A percentile compares a stretch with the other conserved stretches of the same genome.
Evolutionary conservation across 2,888 invertebrate genomes (phyloP).

Genomic region (Sinhomidia bicolor): DNA sequence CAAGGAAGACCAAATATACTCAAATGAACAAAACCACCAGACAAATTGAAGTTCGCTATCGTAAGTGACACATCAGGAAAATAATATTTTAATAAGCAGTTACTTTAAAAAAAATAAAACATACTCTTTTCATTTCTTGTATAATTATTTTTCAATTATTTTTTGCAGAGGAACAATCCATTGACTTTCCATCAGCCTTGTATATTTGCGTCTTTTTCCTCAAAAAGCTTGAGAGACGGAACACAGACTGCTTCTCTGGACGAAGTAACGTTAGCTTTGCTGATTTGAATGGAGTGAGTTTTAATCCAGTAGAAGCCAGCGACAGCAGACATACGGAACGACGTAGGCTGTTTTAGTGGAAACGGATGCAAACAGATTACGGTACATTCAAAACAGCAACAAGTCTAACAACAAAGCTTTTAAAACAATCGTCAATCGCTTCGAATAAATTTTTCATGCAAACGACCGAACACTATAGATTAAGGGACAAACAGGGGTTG

Average conservation of each 20-base stretch:
- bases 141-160: not conserved
- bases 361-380: not conserved
- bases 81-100: not conserved
- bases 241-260: constrained; percentile 67
- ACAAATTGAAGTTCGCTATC: constrained; percentile 72
- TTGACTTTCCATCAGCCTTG: constrained; percentile 75
- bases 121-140: too few species aligned
- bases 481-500: constrained; percentile 22
- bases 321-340: not conserved
- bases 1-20: constrained; percentile 69
- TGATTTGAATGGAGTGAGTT: constrained; percentile 37
- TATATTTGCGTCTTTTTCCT: constrained; percentile 73
- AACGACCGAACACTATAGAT: constrained; percentile 19
- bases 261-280: constrained; percentile 49
- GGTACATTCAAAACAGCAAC: not conserved
- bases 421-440: not conserved
- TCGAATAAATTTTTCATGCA: constrained; percentile 47
- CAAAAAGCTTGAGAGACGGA: constrained; percentile 66
- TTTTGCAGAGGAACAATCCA: constrained; percentile 69
- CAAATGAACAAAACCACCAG: constrained; percentile 70
- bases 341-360: constrained; percentile 29
- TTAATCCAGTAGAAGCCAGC: constrained; percentile 37
- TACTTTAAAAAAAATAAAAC: too few species aligned
- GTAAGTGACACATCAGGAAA: constrained; percentile 55
- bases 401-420: not conserved